Conservation (phyloP, 2,113 vertebrate genomes). For the Rhinopomastus cyanomelas region DNA sequence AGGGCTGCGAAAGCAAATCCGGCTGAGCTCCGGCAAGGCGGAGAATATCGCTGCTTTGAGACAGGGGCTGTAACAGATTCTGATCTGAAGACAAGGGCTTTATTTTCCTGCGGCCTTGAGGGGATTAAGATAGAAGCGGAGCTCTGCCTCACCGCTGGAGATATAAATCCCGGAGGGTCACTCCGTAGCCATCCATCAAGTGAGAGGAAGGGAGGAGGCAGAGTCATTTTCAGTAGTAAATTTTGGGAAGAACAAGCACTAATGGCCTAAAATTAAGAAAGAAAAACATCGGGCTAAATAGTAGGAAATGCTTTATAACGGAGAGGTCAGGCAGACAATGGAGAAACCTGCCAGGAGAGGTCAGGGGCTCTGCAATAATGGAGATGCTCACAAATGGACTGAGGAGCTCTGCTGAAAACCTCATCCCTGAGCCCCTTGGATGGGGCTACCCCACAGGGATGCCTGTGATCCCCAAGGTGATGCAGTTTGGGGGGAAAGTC, state of each 20-base stretch:
- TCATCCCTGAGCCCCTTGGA: accelerated
- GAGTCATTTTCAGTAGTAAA: conserved; percentile 64
- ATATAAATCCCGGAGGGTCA: conserved; percentile 65
- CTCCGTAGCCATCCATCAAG: conserved; percentile 53
- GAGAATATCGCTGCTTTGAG: background rate
- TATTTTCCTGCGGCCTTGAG: conserved; percentile 16
- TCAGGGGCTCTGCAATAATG: conserved; percentile 32
- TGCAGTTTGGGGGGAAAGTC: background rate
- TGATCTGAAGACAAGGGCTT: background rate
- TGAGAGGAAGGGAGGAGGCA: conserved; percentile 67
- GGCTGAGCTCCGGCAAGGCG: background rate
- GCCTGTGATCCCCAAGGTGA: background rate
- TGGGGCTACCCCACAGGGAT: accelerated
- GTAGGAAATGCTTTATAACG: conserved; percentile 70
- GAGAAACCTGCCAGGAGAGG: conserved; percentile 38
- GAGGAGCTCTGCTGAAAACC: background rate
- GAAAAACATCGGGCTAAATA: conserved; percentile 73
- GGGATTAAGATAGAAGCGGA: conserved; percentile 43
- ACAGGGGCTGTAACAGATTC: background rate
- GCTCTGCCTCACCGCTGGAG: background rate
- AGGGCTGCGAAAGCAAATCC: background rate
- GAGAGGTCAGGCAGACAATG: conserved; percentile 67
- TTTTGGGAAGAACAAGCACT: conserved; percentile 69
- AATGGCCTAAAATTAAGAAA: conserved; percentile 70
- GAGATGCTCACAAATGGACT: background rate